These are phyloP conservation scores for Lamellibrachia satsuma DNA, from an alignment of 2,888 invertebrate genomes.

Conservation along the genomic window DNA sequence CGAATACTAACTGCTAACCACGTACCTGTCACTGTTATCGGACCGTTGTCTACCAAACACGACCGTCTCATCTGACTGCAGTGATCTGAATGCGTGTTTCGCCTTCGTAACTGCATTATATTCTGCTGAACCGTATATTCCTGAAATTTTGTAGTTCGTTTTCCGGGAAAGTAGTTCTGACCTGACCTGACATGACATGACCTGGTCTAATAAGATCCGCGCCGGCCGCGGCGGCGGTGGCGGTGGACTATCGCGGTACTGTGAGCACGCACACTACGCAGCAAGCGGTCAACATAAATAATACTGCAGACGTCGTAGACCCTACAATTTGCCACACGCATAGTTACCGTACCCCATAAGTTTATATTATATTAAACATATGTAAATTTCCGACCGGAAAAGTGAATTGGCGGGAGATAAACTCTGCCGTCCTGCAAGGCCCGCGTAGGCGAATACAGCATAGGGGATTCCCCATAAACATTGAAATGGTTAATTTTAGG, in stretches of 20 bases:
- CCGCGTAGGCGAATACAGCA: background rate
- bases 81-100: background rate
- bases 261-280: background rate
- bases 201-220: background rate
- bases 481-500: background rate
- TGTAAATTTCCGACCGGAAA: background rate
- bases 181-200: too few relatives aligned
- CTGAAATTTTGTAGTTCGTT: background rate
- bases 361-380: background rate
- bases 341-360: background rate
- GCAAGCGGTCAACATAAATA: background rate
- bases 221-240: background rate
- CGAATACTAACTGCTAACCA: background rate
- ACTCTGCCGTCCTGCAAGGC: background rate
- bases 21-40: background rate
- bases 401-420: background rate
- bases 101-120: background rate
- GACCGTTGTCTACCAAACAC: background rate
- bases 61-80: background rate
- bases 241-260: too few relatives aligned
- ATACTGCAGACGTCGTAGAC: background rate
- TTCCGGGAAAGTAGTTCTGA: background rate
- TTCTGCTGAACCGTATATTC: background rate
- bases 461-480: background rate
- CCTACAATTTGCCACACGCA: background rate